A percentile compares a stretch with the other conserved stretches of the same genome.
phyloP scores from a whole-genome alignment of 2,113 vertebrate genomes.

The Gnathonemus longibarbis region DNA sequence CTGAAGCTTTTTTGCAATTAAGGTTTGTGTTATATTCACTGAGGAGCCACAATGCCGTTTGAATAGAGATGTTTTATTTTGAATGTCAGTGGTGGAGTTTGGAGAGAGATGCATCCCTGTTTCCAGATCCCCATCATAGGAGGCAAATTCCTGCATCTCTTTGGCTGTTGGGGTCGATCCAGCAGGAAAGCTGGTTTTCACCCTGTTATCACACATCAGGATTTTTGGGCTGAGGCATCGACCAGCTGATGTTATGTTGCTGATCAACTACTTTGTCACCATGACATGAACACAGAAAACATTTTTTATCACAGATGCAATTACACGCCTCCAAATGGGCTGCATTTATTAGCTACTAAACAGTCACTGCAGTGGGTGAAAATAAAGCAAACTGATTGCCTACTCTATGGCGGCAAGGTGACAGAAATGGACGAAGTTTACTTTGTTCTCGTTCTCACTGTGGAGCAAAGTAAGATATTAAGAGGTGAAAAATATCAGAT shows the following conservation, averaged over 20 bases:
- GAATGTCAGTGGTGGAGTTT: not conserved
- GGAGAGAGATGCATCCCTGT: not conserved
- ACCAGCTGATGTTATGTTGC: not conserved
- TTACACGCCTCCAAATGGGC: not conserved
- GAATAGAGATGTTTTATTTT: not conserved
- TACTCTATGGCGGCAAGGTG: not conserved
- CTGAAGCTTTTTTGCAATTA: not conserved
- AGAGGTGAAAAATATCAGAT: not conserved
- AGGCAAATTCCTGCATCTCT: not conserved
- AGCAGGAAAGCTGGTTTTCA: not conserved
- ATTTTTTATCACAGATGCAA: not conserved
- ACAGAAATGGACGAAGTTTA: not conserved
- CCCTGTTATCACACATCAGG: not conserved
- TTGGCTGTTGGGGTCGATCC: not conserved
- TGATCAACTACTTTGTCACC: not conserved
- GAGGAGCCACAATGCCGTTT: not conserved
- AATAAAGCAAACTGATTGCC: not conserved
- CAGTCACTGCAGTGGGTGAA: not conserved
- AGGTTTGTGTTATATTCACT: not conserved
- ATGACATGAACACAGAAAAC: not conserved
- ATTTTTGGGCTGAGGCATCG: not conserved
- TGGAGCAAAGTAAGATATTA: not conserved
- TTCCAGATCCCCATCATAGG: not conserved
- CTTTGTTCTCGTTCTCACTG: not conserved
- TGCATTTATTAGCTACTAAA: not conserved